Base-by-base conservation (phyloP, 2,888 invertebrate genomes). In the Volucella inflata region DNA sequence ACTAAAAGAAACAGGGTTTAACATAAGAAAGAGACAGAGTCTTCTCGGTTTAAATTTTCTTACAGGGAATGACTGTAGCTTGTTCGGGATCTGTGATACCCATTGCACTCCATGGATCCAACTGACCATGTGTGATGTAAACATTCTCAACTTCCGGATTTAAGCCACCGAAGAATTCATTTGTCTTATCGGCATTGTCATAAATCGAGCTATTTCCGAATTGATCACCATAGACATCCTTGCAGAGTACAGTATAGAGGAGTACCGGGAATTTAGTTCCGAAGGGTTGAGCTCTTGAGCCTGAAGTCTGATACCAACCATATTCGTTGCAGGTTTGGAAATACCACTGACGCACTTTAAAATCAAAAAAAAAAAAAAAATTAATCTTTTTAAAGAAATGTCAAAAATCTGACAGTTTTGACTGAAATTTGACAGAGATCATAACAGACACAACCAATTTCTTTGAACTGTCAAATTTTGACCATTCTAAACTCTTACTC, bases 321-420 rank as follows among this genome's bases (percentile, higher is more conserved):
- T 95, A 97, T 93, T 98, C 97, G 65, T 95, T 95, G 91, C 98
- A 98, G 0, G 96, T 96, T 92, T 97, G 97, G 91, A 96, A 97
- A 1, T 93, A 94, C 97, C 97, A 97, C 57, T 95, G 94, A 0
- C 96, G 94, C 90, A 93, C 96, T 95, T 91, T 44, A 91, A 89
- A 77, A 67, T 70, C 42, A 21, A n/a, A n/a, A 38, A 68, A 16
- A 2, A 17, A 8, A 11, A 14, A 42, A 12, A 11, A 30, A 30
- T 30, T 6, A 6, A 30, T 30, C 4, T n/a, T 21, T 4, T 2
- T 12, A 14, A 0, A 21, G 12, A 8, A 62, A 10, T n/a, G 11
- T 48, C 11, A 10, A 4, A 59, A 10, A 44, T 38, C 0, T 71
- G 48, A 30, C 40, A 40, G 59, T 59, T 59, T 14, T 40, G 17